phyloP scores from a whole-genome alignment of 2,797 vertebrate genomes.

The Macropus fuliginosus region DNA sequence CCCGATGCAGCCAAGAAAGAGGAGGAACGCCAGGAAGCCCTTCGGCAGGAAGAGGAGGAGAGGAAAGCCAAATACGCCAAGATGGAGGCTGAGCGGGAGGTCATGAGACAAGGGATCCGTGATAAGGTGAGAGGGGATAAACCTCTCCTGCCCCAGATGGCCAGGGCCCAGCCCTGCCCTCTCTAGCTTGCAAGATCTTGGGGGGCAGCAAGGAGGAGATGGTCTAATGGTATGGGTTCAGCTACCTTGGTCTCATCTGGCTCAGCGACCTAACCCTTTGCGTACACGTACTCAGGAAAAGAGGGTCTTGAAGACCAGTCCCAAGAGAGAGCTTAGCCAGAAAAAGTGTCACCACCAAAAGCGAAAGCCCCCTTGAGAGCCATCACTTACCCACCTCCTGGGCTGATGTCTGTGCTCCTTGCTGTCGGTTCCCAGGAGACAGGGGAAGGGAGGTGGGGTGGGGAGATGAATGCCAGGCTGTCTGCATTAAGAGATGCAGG shows the following conservation, averaged over 20 bases:
- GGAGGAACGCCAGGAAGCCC: conserved; percentile 96
- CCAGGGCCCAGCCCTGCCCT: too few relatives aligned
- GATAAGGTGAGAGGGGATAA: conserved; percentile 90
- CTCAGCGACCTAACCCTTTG: background rate
- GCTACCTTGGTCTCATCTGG: background rate
- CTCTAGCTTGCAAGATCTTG: background rate
- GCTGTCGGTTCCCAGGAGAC: background rate
- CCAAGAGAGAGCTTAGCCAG: background rate
- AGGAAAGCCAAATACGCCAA: conserved; percentile 97
- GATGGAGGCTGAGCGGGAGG: conserved; percentile 98
- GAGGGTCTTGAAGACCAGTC: background rate
- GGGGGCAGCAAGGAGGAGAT: background rate
- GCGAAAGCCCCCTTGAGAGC: background rate
- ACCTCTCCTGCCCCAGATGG: background rate
- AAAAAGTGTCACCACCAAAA: background rate
- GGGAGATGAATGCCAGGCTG: background rate
- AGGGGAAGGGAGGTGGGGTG: background rate
- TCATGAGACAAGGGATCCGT: conserved; percentile 95
- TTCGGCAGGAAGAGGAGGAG: conserved; percentile 97
- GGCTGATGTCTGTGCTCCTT: background rate
- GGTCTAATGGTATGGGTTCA: background rate
- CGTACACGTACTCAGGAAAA: background rate
- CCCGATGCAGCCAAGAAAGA: conserved; percentile 98
- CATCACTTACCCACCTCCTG: background rate
- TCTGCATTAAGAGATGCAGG: background rate